Evolutionary conservation across 2,797 vertebrate genomes (phyloP), one percentile per base, ranked within the genome.

Genomic region (Diplodus sargus): DNA sequence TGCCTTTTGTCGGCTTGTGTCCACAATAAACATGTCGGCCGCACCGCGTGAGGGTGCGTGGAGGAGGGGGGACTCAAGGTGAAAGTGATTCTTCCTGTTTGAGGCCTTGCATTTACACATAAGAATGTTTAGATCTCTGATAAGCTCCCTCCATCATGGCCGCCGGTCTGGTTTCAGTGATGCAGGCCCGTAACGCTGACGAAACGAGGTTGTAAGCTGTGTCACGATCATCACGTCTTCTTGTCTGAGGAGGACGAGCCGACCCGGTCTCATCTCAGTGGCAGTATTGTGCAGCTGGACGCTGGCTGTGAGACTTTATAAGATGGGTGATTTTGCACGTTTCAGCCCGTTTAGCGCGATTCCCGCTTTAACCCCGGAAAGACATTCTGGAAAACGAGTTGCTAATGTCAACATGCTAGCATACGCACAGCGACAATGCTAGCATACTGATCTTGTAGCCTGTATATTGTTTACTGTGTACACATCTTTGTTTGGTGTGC

Each of bases 1-100:
- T 71, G 45, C 58, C 79, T 85, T 83, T 85, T 85, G 74, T 85
- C 48, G 28, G 61, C 54, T 7, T 92, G 90, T 94, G 79, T 90
- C 80, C 85, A 92, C 78, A 75, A 71, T 82, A 90, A 90, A 90
- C 84, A 89, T 68, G 67, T 69, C 58, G 14, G 45, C 16, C 17
- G 2, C 65, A 17, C 39, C 59, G 71, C 69, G 53, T 70, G 14
- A 62, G 23, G 72, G 67, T 48, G 11, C 15, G 45, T 49, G 78
- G 51, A 72, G 82, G 48, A 39, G 73, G 76, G 62, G 16, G 52
- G 66, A n/a, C 73, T 86, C 86, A 87, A 90, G 90, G 90, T 87
- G 91, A 91, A 77, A 85, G 68, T n/a, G 60, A 64, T 63, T 75
- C 69, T 53, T 74, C 57, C 20, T 62, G 52, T 54, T 45, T 60